Evolutionary conservation across 2,113 vertebrate species (phyloP).

Genomic region (Callipepla californica): DNA sequence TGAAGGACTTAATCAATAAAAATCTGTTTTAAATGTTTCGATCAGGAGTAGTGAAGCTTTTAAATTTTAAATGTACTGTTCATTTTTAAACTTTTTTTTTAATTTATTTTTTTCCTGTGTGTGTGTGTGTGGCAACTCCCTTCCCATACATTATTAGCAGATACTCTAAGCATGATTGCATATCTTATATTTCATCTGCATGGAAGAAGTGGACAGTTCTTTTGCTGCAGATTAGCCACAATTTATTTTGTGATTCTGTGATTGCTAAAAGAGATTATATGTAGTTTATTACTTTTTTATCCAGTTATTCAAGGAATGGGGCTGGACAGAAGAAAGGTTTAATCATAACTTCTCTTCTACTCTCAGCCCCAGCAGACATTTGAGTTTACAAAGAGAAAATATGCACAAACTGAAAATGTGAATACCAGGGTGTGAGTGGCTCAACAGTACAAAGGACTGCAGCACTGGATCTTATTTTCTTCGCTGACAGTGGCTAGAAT

Average conservation of each 20-base stretch:
- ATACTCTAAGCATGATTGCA: not conserved
- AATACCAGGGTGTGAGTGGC: not conserved
- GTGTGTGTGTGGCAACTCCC: not conserved
- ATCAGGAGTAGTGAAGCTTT: slow-evolving; percentile 22
- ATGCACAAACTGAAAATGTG: not conserved
- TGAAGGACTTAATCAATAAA: not conserved
- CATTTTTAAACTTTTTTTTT: not conserved
- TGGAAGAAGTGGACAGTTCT: not conserved
- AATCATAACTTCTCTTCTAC: not conserved
- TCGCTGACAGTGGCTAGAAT: not conserved
- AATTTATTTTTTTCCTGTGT: not conserved
- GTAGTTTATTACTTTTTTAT: slow-evolving; percentile 30
- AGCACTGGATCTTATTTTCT: slow-evolving; percentile 25
- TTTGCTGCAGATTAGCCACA: not conserved
- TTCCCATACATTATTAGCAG: slow-evolving; percentile 47
- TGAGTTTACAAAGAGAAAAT: not conserved
- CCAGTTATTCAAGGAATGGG: not conserved
- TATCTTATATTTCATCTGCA: slow-evolving; percentile 12
- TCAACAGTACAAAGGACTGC: not conserved
- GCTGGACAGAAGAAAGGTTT: not conserved
- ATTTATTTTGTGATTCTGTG: slow-evolving; percentile 1
- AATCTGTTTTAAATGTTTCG: not conserved
- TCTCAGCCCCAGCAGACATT: not conserved
- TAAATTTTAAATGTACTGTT: slow-evolving; percentile 15
- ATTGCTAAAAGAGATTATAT: not conserved